Conservation (phyloP, 2,888 invertebrate species). For the Netelia melanura region DNA sequence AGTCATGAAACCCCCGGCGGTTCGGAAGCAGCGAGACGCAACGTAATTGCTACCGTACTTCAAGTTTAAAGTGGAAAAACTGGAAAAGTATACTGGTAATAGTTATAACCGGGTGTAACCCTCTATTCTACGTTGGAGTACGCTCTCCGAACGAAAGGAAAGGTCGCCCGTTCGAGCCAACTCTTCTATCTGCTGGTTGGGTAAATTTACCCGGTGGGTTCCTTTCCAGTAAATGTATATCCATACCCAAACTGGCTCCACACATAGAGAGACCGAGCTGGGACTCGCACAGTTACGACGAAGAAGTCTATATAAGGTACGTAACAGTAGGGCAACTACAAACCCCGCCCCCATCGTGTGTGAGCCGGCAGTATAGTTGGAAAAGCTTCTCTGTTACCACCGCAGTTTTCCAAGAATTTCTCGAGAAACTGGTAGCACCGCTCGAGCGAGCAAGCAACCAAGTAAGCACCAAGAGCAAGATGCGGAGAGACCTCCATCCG, state of each 20-base stretch:
- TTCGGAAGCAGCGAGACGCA: slow-evolving; percentile 26
- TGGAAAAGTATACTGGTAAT: slow-evolving; percentile 41
- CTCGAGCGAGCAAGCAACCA: slow-evolving; percentile 51
- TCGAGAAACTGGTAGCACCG: slow-evolving; percentile 57
- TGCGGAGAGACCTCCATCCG: slow-evolving; percentile 27
- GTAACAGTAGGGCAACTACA: slow-evolving; percentile 41
- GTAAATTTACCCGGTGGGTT: slow-evolving; percentile 49
- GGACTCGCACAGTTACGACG: neutral
- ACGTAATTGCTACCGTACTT: slow-evolving; percentile 12
- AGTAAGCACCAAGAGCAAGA: slow-evolving; percentile 41
- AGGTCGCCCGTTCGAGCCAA: slow-evolving; percentile 39
- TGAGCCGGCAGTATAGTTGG: slow-evolving; percentile 28
- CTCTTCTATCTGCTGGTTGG: slow-evolving; percentile 55
- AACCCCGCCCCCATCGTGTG: slow-evolving; percentile 31
- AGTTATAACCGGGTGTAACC: slow-evolving; percentile 58
- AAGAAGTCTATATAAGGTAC: slow-evolving; percentile 25
- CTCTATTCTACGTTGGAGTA: slow-evolving; percentile 26
- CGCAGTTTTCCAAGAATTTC: slow-evolving; percentile 41
- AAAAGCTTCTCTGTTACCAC: slow-evolving; percentile 56
- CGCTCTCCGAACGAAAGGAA: slow-evolving; percentile 11
- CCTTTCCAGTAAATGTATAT: slow-evolving; percentile 22
- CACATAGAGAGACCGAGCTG: slow-evolving; percentile 36
- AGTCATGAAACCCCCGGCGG: slow-evolving; percentile 7
- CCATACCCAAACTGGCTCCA: slow-evolving; percentile 4
- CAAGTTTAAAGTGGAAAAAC: slow-evolving; percentile 49